Conservation (phyloP, 2,888 invertebrate species). For the Chaetogeoica ovagalla region DNA sequence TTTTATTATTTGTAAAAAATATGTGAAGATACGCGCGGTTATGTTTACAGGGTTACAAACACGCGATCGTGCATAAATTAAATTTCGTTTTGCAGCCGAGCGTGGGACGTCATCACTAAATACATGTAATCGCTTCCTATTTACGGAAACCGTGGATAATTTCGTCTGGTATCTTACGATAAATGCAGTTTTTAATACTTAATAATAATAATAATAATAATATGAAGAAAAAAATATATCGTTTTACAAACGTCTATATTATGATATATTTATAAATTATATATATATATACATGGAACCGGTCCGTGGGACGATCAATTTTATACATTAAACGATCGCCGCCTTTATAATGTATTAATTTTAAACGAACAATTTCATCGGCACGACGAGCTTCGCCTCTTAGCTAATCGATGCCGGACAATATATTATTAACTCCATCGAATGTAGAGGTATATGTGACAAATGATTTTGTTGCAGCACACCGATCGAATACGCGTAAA, state of each 20-base stretch:
- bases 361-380: not conserved
- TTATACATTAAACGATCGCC: not conserved
- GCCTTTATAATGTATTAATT: slow-evolving; percentile 20
- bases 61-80: not conserved
- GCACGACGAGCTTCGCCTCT: not conserved
- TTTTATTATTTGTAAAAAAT: too few species aligned
- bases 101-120: slow-evolving; percentile 22
- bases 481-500: too few species aligned
- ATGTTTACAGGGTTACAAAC: too few species aligned
- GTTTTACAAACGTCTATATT: slow-evolving; percentile 16
- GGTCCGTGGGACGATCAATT: slow-evolving; percentile 10
- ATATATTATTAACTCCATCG: not conserved
- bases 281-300: not conserved
- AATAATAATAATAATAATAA: not conserved
- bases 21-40: not conserved
- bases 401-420: not conserved
- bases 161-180: not conserved
- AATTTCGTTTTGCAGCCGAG: not conserved
- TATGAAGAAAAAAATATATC: not conserved
- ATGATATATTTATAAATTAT: not conserved
- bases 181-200: not conserved
- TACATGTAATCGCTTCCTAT: slow-evolving; percentile 9
- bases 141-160: slow-evolving; percentile 1
- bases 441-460: too few species aligned
- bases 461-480: too few species aligned